Percentiles rank a stretch among this genome's conserved stretches.
Conservation (phyloP, 2,797 vertebrate genomes). For the Coregonus ussuriensis region DNA sequence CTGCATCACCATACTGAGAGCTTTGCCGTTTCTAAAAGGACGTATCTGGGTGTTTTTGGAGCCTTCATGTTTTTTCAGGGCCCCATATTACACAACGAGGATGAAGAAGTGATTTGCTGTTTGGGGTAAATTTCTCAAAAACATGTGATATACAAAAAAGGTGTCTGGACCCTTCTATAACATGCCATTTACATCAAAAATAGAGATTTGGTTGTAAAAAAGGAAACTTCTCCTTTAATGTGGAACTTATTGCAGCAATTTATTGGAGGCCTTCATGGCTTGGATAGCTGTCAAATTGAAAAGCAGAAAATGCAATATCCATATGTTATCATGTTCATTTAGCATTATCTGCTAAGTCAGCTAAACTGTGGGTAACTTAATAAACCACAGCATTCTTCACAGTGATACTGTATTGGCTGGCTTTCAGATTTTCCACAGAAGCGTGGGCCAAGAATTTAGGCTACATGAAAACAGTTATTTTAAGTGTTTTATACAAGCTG, state of each 20-base stretch:
- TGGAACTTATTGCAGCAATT: constrained; percentile 49
- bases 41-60: too few species aligned
- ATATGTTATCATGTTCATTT: constrained; percentile 19
- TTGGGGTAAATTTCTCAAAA: too few species aligned
- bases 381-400: neutral
- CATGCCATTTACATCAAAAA: too few species aligned
- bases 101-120: too few species aligned
- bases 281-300: constrained; percentile 30
- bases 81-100: too few species aligned
- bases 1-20: too few species aligned
- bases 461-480: neutral
- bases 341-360: constrained; percentile 16
- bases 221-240: constrained; percentile 5
- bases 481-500: neutral
- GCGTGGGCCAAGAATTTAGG: neutral
- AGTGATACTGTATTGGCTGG: neutral
- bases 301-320: constrained; percentile 30
- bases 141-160: too few species aligned
- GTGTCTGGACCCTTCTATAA: too few species aligned
- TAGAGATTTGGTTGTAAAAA: too few species aligned
- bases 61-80: too few species aligned
- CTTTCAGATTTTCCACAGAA: neutral
- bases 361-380: constrained; percentile 1
- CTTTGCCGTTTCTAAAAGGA: too few species aligned
- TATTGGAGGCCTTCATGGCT: constrained; percentile 38